Conservation (phyloP, 2,113 vertebrate species). For the Podarcis raffonei region DNA sequence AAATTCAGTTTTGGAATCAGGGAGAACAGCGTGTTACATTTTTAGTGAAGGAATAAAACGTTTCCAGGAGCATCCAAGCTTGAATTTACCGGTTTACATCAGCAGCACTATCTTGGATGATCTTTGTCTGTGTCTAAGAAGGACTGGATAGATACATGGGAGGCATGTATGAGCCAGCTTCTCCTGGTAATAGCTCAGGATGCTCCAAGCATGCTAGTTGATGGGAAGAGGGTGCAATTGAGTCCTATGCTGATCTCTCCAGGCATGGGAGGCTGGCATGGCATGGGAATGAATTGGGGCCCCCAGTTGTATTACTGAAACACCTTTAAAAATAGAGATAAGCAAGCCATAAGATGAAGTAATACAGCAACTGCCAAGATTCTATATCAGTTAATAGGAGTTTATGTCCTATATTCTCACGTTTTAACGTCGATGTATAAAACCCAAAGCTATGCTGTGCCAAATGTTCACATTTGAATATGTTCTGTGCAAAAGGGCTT, state of each 20-base stretch:
- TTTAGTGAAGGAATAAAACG: neutral
- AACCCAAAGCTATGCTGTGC: too few species aligned
- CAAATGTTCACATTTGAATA: too few species aligned
- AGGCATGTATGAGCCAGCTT: neutral
- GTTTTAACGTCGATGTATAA: too few species aligned
- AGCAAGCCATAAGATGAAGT: neutral
- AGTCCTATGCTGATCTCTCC: neutral
- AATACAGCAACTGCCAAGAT: neutral
- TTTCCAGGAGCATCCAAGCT: neutral
- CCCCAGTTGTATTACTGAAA: neutral
- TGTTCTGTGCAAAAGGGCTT: too few species aligned
- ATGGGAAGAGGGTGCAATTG: neutral
- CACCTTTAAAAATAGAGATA: neutral
- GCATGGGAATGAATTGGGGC: neutral
- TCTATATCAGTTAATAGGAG: too few species aligned
- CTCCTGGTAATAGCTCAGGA: neutral
- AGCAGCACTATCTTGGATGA: neutral
- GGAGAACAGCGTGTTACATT: neutral
- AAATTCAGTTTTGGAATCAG: neutral
- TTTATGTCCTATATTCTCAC: too few species aligned
- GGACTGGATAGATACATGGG: neutral
- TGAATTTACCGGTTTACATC: neutral
- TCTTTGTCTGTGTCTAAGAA: neutral
- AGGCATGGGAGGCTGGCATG: neutral
- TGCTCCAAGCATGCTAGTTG: neutral